Conservation (phyloP, 2,888 invertebrate species). For the Pristionchus exspectatus region DNA sequence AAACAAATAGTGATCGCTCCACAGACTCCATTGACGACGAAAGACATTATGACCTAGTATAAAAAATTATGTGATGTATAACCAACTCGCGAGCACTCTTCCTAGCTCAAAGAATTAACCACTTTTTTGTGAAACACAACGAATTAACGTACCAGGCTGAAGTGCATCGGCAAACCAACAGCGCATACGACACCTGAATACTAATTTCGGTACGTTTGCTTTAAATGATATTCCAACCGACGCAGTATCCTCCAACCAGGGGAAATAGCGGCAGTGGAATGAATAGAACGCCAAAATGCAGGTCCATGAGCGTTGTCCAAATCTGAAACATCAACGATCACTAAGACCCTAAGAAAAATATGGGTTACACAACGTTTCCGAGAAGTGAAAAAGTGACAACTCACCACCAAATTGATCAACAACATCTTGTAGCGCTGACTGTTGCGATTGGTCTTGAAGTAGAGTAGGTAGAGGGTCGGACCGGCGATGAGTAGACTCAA, state of each 20-base stretch:
- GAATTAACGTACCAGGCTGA: background rate
- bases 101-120: background rate
- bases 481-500: background rate
- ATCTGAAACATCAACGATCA: background rate
- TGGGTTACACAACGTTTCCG: background rate
- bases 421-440: conserved; percentile 24
- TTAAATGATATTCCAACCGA: background rate
- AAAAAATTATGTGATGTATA: background rate
- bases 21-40: background rate
- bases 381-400: background rate
- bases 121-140: too few relatives aligned
- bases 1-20: background rate
- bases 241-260: conserved; percentile 9
- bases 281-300: background rate
- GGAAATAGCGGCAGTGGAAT: background rate
- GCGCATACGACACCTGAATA: background rate
- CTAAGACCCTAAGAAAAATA: background rate
- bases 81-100: background rate
- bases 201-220: too few relatives aligned
- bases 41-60: background rate
- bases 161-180: background rate
- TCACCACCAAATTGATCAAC: conserved; percentile 9
- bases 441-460: conserved; percentile 25
- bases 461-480: background rate
- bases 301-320: background rate